Percentiles rank a stretch among this genome's conserved stretches.
phyloP scores from a whole-genome alignment of 2,888 invertebrate species.

The Hymenopus coronatus region DNA sequence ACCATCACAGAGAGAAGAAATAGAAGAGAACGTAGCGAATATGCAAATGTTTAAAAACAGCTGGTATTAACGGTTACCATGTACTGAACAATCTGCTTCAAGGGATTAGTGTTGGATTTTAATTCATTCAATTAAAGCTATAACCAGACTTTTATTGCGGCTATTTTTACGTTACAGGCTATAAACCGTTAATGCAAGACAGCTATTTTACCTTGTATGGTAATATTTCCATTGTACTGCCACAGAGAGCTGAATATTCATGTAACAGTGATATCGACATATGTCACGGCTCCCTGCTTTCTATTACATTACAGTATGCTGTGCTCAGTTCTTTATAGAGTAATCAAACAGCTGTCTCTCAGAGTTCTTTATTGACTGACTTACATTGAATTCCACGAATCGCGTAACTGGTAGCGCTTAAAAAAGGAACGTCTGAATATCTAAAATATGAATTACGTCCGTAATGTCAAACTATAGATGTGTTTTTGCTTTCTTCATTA shows the following conservation, averaged over 20 bases:
- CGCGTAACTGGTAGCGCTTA: not conserved
- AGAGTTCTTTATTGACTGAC: not conserved
- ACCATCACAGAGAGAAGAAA: not conserved
- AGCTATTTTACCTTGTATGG: not conserved
- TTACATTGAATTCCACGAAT: not conserved
- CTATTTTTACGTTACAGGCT: not conserved
- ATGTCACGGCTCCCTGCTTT: not conserved
- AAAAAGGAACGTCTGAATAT: not conserved
- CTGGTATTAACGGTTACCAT: not conserved
- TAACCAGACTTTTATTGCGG: not conserved
- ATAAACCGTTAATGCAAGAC: not conserved
- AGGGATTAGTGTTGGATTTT: not conserved
- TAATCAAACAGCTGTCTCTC: not conserved
- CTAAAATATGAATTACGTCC: not conserved
- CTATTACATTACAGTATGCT: not conserved
- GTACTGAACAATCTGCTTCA: not conserved
- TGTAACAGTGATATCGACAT: not conserved
- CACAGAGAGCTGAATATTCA: not conserved
- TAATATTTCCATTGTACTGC: not conserved
- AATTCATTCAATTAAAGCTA: not conserved
- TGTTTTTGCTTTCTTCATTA: too few species aligned
- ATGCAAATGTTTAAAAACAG: not conserved
- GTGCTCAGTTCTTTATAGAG: not conserved
- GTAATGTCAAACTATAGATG: not conserved
- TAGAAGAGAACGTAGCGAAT: not conserved